Evolutionary conservation across 23 tunicate species (phyloP).

Genomic region (Clavelina lepadiformis): DNA sequence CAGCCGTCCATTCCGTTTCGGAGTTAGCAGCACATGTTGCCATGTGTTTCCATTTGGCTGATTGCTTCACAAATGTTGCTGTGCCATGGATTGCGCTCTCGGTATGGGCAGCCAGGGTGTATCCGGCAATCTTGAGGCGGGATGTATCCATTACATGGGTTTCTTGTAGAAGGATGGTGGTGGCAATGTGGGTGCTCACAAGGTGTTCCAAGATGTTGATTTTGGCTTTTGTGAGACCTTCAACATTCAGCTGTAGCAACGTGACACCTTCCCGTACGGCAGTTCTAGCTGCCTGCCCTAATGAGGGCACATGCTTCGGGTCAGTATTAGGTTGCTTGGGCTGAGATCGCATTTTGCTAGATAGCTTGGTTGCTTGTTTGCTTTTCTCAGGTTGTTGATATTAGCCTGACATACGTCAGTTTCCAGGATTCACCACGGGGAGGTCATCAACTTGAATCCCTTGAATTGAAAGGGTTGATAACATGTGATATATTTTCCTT

Average conservation of each 20-base stretch:
- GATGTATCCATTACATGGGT: slow-evolving; percentile 4
- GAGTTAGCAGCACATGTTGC: neutral
- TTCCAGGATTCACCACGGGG: too few relatives aligned
- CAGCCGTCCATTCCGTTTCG: neutral
- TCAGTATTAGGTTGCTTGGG: too few relatives aligned
- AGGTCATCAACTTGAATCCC: too few relatives aligned
- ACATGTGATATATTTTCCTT: too few relatives aligned
- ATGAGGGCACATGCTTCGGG: too few relatives aligned
- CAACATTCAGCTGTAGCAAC: neutral
- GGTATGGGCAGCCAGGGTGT: slow-evolving; percentile 6
- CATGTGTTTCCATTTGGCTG: neutral
- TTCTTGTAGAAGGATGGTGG: neutral
- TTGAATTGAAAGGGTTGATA: too few relatives aligned
- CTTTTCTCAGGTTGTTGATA: too few relatives aligned
- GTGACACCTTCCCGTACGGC: slow-evolving; percentile 5
- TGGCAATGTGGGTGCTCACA: slow-evolving; percentile 1
- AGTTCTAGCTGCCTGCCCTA: slow-evolving; percentile 2
- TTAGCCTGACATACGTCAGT: too few relatives aligned
- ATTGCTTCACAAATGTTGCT: neutral
- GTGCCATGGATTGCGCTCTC: slow-evolving; percentile 8
- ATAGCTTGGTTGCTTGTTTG: too few relatives aligned
- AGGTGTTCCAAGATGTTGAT: slow-evolving; percentile 7
- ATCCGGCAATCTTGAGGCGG: slow-evolving; percentile 4
- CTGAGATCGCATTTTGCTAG: too few relatives aligned
- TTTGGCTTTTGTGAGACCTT: slow-evolving; percentile 1